Percentiles rank a stretch among this genome's conserved stretches.
phyloP scores from a whole-genome alignment of 2,113 vertebrate species.

The Phoxinus phoxinus region DNA sequence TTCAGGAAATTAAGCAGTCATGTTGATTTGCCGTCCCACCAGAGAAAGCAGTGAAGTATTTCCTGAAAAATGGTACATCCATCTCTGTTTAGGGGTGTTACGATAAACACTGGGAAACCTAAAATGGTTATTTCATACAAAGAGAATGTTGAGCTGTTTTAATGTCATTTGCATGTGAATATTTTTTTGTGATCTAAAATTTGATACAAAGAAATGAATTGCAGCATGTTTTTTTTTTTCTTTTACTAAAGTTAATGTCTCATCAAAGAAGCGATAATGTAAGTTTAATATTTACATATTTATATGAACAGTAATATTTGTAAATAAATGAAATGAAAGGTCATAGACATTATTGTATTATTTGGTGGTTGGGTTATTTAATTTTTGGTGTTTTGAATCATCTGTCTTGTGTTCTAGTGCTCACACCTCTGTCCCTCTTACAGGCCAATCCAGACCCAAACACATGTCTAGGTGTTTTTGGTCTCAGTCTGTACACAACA shows the following conservation, averaged over 20 bases:
- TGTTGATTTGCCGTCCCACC: slow-evolving; percentile 41
- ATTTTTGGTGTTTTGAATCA: neutral
- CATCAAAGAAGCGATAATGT: neutral
- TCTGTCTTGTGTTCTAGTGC: neutral
- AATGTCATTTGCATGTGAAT: slow-evolving; percentile 27
- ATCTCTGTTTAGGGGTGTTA: neutral
- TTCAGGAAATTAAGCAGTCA: slow-evolving; percentile 1
- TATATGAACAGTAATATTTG: neutral
- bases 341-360: neutral
- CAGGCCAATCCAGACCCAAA: slow-evolving; percentile 95
- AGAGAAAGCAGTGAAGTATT: slow-evolving; percentile 18
- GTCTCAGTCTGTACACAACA: slow-evolving; percentile 93
- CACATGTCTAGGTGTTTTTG: slow-evolving; percentile 92
- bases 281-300: neutral
- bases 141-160: slow-evolving; percentile 1
- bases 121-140: neutral
- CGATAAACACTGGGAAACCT: neutral
- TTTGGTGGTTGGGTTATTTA: no score
- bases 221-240: neutral
- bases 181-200: neutral
- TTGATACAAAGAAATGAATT: neutral
- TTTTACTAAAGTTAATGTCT: neutral
- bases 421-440: slow-evolving; percentile 22
- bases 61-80: neutral
- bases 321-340: neutral